Evolutionary conservation across 2,797 vertebrate species (phyloP).

Genomic region (Sebastes hubbsi): DNA sequence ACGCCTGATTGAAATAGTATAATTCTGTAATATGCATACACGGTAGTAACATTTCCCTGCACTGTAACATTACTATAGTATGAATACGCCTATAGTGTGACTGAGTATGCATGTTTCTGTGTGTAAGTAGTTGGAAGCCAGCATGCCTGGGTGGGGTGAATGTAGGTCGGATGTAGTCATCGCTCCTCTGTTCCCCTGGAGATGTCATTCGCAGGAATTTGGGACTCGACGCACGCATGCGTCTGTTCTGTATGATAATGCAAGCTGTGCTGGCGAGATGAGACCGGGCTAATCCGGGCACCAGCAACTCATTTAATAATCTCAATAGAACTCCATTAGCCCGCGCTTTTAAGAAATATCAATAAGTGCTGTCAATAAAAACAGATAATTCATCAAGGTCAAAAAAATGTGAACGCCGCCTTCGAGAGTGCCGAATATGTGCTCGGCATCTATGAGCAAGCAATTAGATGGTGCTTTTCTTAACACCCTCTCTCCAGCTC

Average conservation of each 20-base stretch:
- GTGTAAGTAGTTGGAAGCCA: constrained; percentile 65
- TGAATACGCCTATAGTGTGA: constrained; percentile 51
- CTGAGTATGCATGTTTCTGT: constrained; percentile 52
- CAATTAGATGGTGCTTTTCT: constrained; percentile 68
- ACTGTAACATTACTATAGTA: constrained; percentile 15
- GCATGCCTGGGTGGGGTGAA: constrained; percentile 75
- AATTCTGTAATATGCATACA: constrained; percentile 19
- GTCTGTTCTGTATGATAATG: constrained; percentile 84
- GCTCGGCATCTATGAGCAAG: constrained; percentile 59
- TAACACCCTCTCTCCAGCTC: constrained; percentile 55
- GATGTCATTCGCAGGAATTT: constrained; percentile 82
- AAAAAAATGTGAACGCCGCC: constrained; percentile 69
- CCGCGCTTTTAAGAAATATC: constrained; percentile 82
- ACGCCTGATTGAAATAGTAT: constrained; percentile 32
- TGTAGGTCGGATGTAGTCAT: constrained; percentile 83
- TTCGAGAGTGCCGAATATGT: constrained; percentile 58
- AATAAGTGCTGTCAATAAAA: constrained; percentile 83
- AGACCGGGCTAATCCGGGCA: constrained; percentile 80
- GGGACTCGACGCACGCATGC: constrained; percentile 78
- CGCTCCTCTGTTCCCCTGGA: constrained; percentile 77
- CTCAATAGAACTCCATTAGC: constrained; percentile 82
- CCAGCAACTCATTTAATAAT: constrained; percentile 82
- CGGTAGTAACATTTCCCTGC: constrained; percentile 7
- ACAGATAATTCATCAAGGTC: constrained; percentile 83
- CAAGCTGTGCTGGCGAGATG: constrained; percentile 74